Conservation (phyloP, 2,888 invertebrate species). For the Amorpha juglandis region DNA sequence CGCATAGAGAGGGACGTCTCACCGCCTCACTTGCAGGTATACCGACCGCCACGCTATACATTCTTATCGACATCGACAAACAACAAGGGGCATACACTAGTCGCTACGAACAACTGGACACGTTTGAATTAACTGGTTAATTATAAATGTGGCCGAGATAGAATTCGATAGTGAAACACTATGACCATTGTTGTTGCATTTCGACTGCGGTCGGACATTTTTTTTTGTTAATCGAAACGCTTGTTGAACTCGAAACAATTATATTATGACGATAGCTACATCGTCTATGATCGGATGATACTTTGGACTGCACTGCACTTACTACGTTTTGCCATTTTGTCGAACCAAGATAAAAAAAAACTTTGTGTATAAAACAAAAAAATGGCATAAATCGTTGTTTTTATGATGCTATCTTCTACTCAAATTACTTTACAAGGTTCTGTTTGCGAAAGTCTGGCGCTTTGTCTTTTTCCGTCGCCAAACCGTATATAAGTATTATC, state of each 20-base stretch:
- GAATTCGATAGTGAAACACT: background rate
- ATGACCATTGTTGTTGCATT: background rate
- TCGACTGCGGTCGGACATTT: background rate
- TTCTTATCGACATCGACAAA: background rate
- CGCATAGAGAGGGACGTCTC: background rate
- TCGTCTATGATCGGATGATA: no score
- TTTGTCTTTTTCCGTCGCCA: no score
- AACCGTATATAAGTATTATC: no score
- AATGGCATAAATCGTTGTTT: no score
- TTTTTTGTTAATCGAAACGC: background rate
- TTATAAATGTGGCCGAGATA: background rate
- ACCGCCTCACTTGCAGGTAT: slow-evolving; percentile 1
- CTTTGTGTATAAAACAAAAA: no score
- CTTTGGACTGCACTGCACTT: no score
- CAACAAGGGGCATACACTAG: background rate
- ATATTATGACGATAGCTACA: no score
- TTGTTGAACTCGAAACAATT: background rate
- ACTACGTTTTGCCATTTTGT: no score
- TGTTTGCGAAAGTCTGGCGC: no score
- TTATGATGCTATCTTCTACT: no score
- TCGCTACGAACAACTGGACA: background rate
- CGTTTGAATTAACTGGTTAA: background rate
- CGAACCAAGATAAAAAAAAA: no score
- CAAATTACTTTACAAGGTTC: no score
- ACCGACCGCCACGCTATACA: background rate